Percentiles rank a stretch among this genome's conserved stretches.
phyloP scores from a whole-genome alignment of 2,888 invertebrate genomes.

The Heteromurus nitidus region DNA sequence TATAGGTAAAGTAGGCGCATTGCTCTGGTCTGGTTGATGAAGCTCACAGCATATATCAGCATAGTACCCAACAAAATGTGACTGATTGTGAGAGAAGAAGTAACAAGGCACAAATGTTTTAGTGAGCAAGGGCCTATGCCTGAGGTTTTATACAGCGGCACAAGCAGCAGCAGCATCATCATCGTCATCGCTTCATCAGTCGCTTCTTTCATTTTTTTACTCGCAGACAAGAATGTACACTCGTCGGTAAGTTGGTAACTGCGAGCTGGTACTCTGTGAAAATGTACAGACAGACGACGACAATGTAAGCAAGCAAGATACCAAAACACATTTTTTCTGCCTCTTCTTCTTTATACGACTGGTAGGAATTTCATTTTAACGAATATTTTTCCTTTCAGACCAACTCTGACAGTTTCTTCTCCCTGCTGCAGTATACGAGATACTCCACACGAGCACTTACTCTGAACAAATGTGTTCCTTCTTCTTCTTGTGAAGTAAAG shows the following conservation, averaged over 20 bases:
- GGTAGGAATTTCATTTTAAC: slow-evolving; percentile 63
- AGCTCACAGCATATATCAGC: too few relatives aligned
- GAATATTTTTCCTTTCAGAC: slow-evolving; percentile 54
- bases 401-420: slow-evolving; percentile 60
- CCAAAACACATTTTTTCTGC: slow-evolving; percentile 32
- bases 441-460: slow-evolving; percentile 15
- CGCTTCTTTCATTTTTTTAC: slow-evolving; percentile 46
- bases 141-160: slow-evolving; percentile 35
- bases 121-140: slow-evolving; percentile 45
- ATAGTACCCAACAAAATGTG: slow-evolving; percentile 37
- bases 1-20: neutral
- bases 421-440: slow-evolving; percentile 19
- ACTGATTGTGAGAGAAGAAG: too few relatives aligned
- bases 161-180: slow-evolving; percentile 16
- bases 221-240: neutral
- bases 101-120: slow-evolving; percentile 40
- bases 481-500: too few relatives aligned
- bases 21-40: slow-evolving; percentile 9
- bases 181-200: slow-evolving; percentile 64
- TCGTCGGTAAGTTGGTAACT: neutral
- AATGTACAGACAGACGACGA: neutral
- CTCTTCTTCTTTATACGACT: slow-evolving; percentile 14
- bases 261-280: neutral
- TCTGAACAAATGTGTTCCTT: too few relatives aligned
- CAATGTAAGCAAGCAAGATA: slow-evolving; percentile 8